Evolutionary conservation across 2,113 vertebrate species (phyloP).

Genomic region (Pithys albifrons): DNA sequence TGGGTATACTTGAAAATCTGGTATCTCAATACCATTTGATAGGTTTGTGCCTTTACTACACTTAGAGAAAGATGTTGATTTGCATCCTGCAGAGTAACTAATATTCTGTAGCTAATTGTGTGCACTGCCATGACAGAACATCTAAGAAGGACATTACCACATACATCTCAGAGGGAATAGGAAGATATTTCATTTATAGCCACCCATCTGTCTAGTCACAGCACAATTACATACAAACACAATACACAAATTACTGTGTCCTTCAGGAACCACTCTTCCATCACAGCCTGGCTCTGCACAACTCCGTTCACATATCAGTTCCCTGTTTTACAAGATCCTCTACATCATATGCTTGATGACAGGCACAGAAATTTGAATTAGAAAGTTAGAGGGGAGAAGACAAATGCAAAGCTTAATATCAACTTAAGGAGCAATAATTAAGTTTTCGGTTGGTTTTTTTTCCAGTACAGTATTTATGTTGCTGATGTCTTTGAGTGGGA

Average conservation of each 20-base stretch:
- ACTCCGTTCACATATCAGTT: not conserved
- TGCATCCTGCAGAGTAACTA: constrained; percentile 74
- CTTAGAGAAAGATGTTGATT: constrained; percentile 61
- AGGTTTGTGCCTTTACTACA: constrained; percentile 48
- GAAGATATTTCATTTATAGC: constrained; percentile 72
- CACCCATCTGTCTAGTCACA: constrained; percentile 78
- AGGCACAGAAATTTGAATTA: not conserved
- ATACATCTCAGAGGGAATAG: constrained; percentile 71
- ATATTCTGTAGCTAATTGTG: constrained; percentile 81
- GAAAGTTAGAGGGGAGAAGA: not conserved
- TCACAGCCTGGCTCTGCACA: not conserved
- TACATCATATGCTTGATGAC: not conserved
- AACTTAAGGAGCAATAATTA: not conserved
- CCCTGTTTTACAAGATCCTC: not conserved
- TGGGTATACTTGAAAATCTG: not conserved
- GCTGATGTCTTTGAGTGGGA: not conserved
- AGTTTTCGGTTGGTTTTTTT: not conserved
- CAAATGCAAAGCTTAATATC: not conserved
- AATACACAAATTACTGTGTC: constrained; percentile 47
- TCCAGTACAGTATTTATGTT: not conserved
- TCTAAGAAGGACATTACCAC: constrained; percentile 63
- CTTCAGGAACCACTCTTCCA: constrained; percentile 69
- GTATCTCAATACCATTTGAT: constrained; percentile 29
- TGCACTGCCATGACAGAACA: constrained; percentile 60
- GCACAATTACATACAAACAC: constrained; percentile 53